Base-by-base conservation (phyloP, 2,113 vertebrate genomes). In the Ceuthmochares aereus region DNA sequence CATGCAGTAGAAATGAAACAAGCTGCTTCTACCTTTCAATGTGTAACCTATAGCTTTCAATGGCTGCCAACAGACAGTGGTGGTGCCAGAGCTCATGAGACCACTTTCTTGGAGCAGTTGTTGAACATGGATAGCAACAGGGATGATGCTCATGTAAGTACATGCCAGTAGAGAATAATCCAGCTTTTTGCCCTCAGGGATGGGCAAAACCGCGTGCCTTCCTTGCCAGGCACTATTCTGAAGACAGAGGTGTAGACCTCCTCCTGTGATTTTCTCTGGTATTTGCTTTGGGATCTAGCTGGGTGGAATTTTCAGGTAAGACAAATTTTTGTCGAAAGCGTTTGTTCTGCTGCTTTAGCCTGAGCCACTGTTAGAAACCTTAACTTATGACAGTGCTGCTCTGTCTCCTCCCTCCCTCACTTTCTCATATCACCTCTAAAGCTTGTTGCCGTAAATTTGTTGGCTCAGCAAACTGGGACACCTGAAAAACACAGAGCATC, bases 341-440 rank as follows among this genome's bases (percentile, higher is more conserved):
- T 40, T 43, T 12, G 5, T 37, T 84, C 30, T 22, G 72, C 26
- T 81, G 36, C 54, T 89, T 83, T 75, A 58, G 32, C 58, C 62
- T 47, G 22, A 59, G 59, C 67, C 9, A 10, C 55, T 27, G 7
- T 2, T 47, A 55, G 54, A 54, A 76, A 63, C 36, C 29, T 20
- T 40, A 9, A 36, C 34, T 37, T 47, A 32, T 0, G 6, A 34
- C 42, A 40, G 30, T 0, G 0, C 30, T 70, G 52, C 20, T 18
- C 26, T 20, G 1, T 54, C 17, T 82, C 45, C 54, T 83, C 8
- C 30, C 26, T 64, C 40, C 8, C 29, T 60, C 36, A 17, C 21
- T 73, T 55, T 81, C 49, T 60, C 43, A 14, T 2, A 0, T 90
- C 63, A 73, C 23, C 58, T 87, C 27, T 55, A 58, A 47, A 87